Base-by-base conservation (phyloP, 2,888 invertebrate species). In the Lamellibrachia satsuma region DNA sequence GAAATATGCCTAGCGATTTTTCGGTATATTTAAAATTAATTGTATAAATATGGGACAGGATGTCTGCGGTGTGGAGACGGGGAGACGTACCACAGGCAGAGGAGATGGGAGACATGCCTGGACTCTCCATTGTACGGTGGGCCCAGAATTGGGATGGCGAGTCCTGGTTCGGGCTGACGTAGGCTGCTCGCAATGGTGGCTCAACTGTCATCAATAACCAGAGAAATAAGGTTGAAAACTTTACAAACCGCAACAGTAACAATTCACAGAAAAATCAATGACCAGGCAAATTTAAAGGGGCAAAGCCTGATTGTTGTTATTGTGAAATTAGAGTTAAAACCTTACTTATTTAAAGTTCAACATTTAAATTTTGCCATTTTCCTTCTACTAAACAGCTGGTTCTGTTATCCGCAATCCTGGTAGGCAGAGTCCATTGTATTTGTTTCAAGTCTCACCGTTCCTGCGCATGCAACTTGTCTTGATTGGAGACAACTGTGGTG, bases 21-120 rank as follows among this genome's bases (percentile, higher is more conserved):
- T 39, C 39, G 39, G 39, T 39, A 39, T 39, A 39, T 39, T 39
- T 39, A 39, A 39, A 39, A 39, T 1, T 39, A 39, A 39, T 39
- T 39, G 39, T 39, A 39, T 39, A 39, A 39, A 39, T 39, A 39
- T 39, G 39, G 39, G 39, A 39, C 39, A 1, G 39, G 1, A 39
- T n/a, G n/a, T n/a, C 39, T 39, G 39, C 1, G 39, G 39, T 39
- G 15, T 22, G 75, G 22, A 22, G 75, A 75, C 6, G n/a, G 22
- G 75, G 22, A 4, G 15, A 75, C 75, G 22, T 75, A 75, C 75
- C 22, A 75, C 75, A 75, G 75, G 9, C 52, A 39, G 52, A 52
- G 15, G 52, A 39, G 90, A 93, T 93, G n/a, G 93, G 93, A 0
- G 93, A 93, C 4, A 93, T 8, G 15, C 55, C 90, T 15, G 75